Base-by-base conservation (phyloP, 2,888 invertebrate species). In the Euphydryas editha region DNA sequence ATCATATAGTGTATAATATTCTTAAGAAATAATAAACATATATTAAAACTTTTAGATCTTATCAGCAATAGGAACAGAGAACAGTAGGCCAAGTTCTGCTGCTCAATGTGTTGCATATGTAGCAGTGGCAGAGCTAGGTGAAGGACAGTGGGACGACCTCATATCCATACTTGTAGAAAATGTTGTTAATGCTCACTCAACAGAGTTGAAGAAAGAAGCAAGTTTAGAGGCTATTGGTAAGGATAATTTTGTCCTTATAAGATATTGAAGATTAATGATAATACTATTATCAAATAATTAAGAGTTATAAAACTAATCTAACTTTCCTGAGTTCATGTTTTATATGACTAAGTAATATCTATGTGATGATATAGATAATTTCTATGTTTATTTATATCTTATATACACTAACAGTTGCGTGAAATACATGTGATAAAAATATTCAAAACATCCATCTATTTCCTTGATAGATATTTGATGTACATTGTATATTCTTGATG, bases 81-180 rank as follows among this genome's bases (percentile, higher is more conserved):
- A 96, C 70, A 96, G 96, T 72, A 94, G 99, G 72, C 99, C 99
- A 2, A 99, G 99, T 78, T 98, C 98, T 60, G 99, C 99, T 8
- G 99, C 99, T 1, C 99, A 99, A 88, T 99, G 99, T 93, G 99
- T 99, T 55, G 99, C 99, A 0, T 98, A 98, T 86, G 98, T 99
- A 69, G 99, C 99, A 0, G 98, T 99, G 59, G 97, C 98, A 39
- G 99, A 99, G 90, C 93, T 99, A 69, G 98, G 99, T 0, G 95
- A 96, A 59, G 95, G 96, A 65, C 96, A 98, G 78, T 99, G 99
- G 99, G 96, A 95, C 71, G 97, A 98, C 76, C 94, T 99, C 7
- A 98, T 99, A 76, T 94, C 94, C 56, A 94, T 95, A 15, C 93
- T 99, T 73, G 98, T 98, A 65, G 95, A 95, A 85, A 99, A 99